Percentiles rank a stretch among this genome's conserved stretches.
Evolutionary conservation across 2,888 invertebrate genomes (phyloP).

Genomic region (Temnothorax rugatulus): DNA sequence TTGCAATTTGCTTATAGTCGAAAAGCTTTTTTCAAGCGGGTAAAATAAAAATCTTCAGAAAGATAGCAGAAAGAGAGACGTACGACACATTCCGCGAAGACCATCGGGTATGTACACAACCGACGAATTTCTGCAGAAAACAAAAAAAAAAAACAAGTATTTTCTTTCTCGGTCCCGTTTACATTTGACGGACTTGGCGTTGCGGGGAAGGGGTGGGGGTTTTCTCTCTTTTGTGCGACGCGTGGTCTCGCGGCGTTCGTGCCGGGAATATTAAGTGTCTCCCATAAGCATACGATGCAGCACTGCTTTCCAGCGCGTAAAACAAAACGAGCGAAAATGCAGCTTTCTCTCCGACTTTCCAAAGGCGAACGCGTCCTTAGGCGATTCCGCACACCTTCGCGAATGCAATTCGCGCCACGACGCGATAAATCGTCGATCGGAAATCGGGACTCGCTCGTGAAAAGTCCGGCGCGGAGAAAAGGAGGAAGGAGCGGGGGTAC

Average conservation of each 20-base stretch:
- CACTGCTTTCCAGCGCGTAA: constrained; percentile 56
- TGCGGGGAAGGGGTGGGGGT: not conserved
- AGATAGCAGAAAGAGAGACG: too few relatives aligned
- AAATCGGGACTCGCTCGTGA: constrained; percentile 5
- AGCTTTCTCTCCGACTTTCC: constrained; percentile 75
- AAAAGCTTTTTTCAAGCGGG: not conserved
- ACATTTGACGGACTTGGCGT: not conserved
- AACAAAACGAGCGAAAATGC: constrained; percentile 53
- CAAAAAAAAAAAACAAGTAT: not conserved
- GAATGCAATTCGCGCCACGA: constrained; percentile 26
- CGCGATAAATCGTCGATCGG: constrained; percentile 30
- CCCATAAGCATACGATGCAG: constrained; percentile 40
- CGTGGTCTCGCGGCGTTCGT: not conserved
- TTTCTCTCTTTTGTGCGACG: not conserved
- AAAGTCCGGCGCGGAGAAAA: not conserved
- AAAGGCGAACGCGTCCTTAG: constrained; percentile 66
- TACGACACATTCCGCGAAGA: not conserved
- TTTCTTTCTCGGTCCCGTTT: not conserved
- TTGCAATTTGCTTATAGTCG: not conserved
- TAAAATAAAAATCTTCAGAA: not conserved
- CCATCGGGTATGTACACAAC: not conserved
- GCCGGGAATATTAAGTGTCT: constrained; percentile 15
- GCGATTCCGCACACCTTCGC: constrained; percentile 17
- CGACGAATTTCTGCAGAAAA: not conserved
- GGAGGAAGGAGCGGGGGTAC: not conserved